Evolutionary conservation across 2,888 invertebrate species (phyloP).

Genomic region (Eupithecia centaureata): DNA sequence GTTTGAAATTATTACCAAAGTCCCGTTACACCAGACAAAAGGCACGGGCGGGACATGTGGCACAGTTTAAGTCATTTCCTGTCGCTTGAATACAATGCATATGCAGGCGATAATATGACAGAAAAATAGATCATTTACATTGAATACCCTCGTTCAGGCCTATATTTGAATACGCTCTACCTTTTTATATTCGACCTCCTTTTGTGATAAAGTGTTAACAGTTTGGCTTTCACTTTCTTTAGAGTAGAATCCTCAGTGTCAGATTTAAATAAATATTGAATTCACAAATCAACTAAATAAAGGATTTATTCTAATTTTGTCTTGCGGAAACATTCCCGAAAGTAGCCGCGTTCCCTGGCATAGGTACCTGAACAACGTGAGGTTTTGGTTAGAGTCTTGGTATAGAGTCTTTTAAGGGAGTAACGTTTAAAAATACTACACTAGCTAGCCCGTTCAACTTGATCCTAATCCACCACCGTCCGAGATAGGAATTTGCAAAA

Average conservation of each 20-base stretch:
- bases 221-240: constrained; percentile 13
- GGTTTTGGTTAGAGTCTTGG: no score
- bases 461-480: not conserved
- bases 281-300: not conserved
- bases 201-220: constrained; percentile 1
- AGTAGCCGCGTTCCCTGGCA: no score
- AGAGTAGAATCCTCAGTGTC: not conserved
- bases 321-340: not conserved
- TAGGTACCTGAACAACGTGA: no score
- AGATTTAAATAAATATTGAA: constrained; percentile 9
- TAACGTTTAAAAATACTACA: no score
- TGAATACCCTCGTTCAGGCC: constrained; percentile 56
- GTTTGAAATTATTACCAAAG: constrained; percentile 57
- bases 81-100: constrained; percentile 58
- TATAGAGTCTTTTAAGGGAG: no score
- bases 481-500: not conserved
- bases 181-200: constrained; percentile 13
- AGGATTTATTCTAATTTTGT: not conserved
- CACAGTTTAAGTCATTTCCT: constrained; percentile 65
- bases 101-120: constrained; percentile 51
- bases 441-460: not conserved
- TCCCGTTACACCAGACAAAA: constrained; percentile 66
- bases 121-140: constrained; percentile 67
- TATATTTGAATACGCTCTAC: constrained; percentile 16
- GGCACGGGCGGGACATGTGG: constrained; percentile 51